Evolutionary conservation across 2,888 invertebrate genomes (phyloP).

Genomic region (Netelia fuscicornis): DNA sequence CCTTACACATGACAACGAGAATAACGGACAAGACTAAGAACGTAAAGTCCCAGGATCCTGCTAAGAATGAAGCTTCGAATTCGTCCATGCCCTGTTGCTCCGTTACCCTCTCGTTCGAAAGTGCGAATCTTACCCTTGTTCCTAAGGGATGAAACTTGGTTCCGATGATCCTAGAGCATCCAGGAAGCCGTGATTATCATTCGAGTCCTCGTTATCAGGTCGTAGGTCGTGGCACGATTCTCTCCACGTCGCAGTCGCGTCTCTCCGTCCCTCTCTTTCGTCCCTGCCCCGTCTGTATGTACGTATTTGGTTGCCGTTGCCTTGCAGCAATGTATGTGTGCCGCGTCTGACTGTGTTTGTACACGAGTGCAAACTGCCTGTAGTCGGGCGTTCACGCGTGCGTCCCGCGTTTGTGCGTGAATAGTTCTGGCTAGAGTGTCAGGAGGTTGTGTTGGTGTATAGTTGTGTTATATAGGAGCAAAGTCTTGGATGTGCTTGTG

Average conservation of each 20-base stretch:
- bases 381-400: conserved; percentile 56
- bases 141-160: not conserved
- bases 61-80: too few species aligned
- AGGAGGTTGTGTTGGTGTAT: not conserved
- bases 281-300: conserved; percentile 25
- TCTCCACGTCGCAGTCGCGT: conserved; percentile 57
- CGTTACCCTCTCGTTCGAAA: not conserved
- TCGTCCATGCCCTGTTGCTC: not conserved
- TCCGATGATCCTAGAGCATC: not conserved
- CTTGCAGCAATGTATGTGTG: not conserved
- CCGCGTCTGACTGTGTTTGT: conserved; percentile 7
- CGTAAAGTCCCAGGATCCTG: too few species aligned
- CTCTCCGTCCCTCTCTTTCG: conserved; percentile 28
- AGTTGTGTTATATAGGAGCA: not conserved
- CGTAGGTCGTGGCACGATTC: conserved; percentile 66
- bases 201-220: conserved; percentile 61
- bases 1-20: not conserved
- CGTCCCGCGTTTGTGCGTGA: conserved; percentile 38
- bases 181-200: conserved; percentile 48
- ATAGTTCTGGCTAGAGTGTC: conserved; percentile 22
- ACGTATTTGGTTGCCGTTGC: conserved; percentile 38
- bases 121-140: not conserved
- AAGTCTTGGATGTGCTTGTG: conserved; percentile 55
- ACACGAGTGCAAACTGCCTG: conserved; percentile 12
- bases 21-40: too few species aligned